Conservation (phyloP, 2,113 vertebrate genomes). For the Phrynocephalus versicolor region DNA sequence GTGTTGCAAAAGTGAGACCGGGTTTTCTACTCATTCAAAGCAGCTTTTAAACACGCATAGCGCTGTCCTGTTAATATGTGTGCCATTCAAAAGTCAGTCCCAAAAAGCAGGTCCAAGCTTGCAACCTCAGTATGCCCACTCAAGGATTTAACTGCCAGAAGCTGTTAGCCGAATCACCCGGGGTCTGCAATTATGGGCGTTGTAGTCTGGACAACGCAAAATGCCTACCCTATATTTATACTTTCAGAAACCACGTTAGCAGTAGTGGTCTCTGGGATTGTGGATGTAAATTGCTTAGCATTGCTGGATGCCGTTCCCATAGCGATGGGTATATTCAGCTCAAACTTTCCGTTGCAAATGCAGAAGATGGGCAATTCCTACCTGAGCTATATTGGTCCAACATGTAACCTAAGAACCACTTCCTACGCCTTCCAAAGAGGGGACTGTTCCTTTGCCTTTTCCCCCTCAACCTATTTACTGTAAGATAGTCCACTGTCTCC, state of each 20-base stretch:
- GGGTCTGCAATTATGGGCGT: background rate
- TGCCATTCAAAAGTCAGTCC: background rate
- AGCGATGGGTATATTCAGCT: background rate
- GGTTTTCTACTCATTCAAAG: background rate
- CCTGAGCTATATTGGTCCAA: background rate
- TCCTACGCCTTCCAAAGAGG: conserved; percentile 12
- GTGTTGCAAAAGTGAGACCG: background rate
- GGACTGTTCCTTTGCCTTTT: background rate
- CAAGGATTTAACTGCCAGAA: background rate
- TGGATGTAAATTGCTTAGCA: background rate
- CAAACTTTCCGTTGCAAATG: background rate
- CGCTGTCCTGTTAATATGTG: background rate
- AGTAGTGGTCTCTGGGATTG: background rate
- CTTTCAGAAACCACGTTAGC: background rate
- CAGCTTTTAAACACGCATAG: background rate
- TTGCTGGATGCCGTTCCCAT: too few relatives aligned
- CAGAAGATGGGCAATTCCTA: background rate
- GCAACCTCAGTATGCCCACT: background rate
- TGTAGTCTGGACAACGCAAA: background rate
- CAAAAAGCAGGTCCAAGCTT: background rate
- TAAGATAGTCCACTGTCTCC: background rate
- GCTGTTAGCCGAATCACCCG: background rate
- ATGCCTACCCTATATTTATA: background rate
- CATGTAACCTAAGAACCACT: background rate
- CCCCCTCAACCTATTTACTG: background rate